Evolutionary conservation across 2,888 invertebrate genomes (phyloP).

Genomic region (Sinopyrophorus schimmeli): DNA sequence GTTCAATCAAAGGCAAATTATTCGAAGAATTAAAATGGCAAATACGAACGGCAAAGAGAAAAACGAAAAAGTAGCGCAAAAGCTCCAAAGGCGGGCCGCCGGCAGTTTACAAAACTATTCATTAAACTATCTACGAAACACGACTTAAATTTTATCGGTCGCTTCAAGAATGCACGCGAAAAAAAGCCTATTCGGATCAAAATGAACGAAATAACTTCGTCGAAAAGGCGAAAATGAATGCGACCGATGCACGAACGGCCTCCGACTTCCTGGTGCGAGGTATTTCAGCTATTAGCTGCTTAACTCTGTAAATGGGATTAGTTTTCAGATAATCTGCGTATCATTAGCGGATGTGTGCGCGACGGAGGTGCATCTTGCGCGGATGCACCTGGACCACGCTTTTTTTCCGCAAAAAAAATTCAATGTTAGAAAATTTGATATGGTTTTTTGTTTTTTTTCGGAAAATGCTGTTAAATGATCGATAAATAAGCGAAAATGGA

Average conservation of each 20-base stretch:
- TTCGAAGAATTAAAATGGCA: too few relatives aligned
- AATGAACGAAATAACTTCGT: constrained; percentile 16
- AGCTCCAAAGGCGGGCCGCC: not conserved
- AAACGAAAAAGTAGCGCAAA: too few relatives aligned
- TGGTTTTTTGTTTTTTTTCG: too few relatives aligned
- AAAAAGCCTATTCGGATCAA: constrained; percentile 4
- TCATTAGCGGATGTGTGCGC: constrained; percentile 38
- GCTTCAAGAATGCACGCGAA: constrained; percentile 2
- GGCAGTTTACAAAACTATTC: constrained; percentile 12
- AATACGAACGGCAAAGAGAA: too few relatives aligned
- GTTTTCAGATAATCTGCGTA: constrained; percentile 35
- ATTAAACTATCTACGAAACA: constrained; percentile 11
- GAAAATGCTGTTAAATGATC: too few relatives aligned
- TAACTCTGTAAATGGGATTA: constrained; percentile 18
- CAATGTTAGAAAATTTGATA: too few relatives aligned
- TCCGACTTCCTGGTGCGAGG: constrained; percentile 39
- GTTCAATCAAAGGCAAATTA: too few relatives aligned
- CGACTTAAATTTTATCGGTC: constrained; percentile 5
- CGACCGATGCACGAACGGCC: constrained; percentile 27
- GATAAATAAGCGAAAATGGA: too few relatives aligned
- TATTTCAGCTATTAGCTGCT: constrained; percentile 31
- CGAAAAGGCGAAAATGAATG: constrained; percentile 22
- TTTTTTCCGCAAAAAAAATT: too few relatives aligned
- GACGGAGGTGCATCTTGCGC: constrained; percentile 34
- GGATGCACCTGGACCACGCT: constrained; percentile 38